A percentile compares a stretch with the other conserved stretches of the same genome.
These are phyloP conservation scores for Parus major DNA, from an alignment of 2,113 vertebrate species.

Conservation along the genomic window DNA sequence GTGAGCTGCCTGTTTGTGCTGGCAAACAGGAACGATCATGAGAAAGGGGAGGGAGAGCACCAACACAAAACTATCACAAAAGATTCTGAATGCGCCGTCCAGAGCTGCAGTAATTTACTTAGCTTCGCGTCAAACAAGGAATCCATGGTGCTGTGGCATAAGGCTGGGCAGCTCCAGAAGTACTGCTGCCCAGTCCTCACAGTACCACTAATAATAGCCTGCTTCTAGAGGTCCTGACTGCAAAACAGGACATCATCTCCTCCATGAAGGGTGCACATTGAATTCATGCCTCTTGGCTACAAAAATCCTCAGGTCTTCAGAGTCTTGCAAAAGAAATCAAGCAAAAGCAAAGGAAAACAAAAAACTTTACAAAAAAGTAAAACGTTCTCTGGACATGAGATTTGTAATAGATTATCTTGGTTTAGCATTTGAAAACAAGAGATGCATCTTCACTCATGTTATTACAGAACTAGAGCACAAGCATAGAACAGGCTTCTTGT, in stretches of 20 bases:
- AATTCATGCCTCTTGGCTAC: not conserved
- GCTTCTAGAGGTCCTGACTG: not conserved
- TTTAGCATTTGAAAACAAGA: not conserved
- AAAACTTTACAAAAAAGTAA: not conserved
- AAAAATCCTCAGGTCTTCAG: not conserved
- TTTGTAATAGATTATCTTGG: not conserved
- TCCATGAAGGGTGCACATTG: not conserved
- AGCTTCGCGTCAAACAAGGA: not conserved
- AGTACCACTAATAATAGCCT: not conserved
- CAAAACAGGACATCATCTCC: not conserved
- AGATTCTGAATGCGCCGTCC: accelerated
- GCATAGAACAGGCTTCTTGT: not conserved
- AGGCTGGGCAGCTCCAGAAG: not conserved
- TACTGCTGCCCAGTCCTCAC: not conserved
- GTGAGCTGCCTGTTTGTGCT: not conserved
- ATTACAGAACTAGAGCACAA: not conserved
- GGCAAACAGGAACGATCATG: conserved; percentile 9
- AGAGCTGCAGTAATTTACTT: not conserved
- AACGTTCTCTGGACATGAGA: not conserved
- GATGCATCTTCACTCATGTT: not conserved
- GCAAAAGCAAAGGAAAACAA: not conserved
- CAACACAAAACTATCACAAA: not conserved
- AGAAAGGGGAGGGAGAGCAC: not conserved
- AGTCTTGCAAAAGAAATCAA: not conserved
- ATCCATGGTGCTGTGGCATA: accelerated